These are phyloP conservation scores for Hemicrepidius hirtus DNA, from an alignment of 2,888 invertebrate genomes.

Conservation along the genomic window DNA sequence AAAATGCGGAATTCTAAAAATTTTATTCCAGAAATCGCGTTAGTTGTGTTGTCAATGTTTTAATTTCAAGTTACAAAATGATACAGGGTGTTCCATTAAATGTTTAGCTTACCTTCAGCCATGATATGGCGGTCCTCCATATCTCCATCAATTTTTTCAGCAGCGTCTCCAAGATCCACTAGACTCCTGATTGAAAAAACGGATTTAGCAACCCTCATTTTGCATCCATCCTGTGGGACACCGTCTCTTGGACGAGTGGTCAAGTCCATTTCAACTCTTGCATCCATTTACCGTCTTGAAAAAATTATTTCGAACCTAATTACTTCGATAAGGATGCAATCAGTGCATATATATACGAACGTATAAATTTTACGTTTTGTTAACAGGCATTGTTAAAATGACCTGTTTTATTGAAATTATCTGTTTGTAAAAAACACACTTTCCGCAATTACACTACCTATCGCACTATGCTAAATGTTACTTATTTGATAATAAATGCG, in stretches of 20 bases:
- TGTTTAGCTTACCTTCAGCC: slow-evolving; percentile 61
- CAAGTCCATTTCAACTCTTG: slow-evolving; percentile 71
- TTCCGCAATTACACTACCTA: slow-evolving; percentile 35
- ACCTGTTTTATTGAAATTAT: slow-evolving; percentile 20
- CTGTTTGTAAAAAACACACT: slow-evolving; percentile 13
- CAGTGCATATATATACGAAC: slow-evolving; percentile 9
- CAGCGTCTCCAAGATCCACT: slow-evolving; percentile 74
- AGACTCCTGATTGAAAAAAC: slow-evolving; percentile 77
- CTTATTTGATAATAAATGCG: slow-evolving; percentile 22
- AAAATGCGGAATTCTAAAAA: too few species aligned
- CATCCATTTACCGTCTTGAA: slow-evolving; percentile 41
- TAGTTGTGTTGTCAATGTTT: too few species aligned
- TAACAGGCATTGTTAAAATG: slow-evolving; percentile 16
- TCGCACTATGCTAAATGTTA: slow-evolving; percentile 32
- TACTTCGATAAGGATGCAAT: slow-evolving; percentile 18
- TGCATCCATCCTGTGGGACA: slow-evolving; percentile 68
- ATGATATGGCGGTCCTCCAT: slow-evolving; percentile 51
- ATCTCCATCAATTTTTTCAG: slow-evolving; percentile 59
- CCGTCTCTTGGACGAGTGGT: slow-evolving; percentile 71
- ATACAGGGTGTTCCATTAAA: too few species aligned
- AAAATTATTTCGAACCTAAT: neutral
- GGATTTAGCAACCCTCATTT: slow-evolving; percentile 75
- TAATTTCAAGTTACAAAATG: too few species aligned
- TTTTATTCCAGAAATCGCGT: too few species aligned
- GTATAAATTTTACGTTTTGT: slow-evolving; percentile 2